Conservation (phyloP, 2,888 invertebrate species). For the Drosophila formosana region DNA sequence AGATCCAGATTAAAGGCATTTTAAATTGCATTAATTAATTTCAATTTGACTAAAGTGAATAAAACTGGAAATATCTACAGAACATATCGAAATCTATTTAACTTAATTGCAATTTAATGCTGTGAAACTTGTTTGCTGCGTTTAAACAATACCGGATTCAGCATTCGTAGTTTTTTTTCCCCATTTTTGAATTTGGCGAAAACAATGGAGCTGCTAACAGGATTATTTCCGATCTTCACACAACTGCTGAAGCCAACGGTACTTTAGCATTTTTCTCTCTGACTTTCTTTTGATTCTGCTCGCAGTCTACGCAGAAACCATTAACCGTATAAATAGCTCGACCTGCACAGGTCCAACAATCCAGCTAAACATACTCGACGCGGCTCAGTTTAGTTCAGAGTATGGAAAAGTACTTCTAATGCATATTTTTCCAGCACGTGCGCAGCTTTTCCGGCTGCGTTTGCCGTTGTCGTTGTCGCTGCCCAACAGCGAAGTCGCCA, state of each 20-base stretch:
- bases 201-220: conserved; percentile 16
- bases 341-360: conserved; percentile 36
- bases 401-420: conserved; percentile 51
- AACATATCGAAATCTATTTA: neutral
- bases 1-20: conserved; percentile 5
- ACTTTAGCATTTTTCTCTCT: conserved; percentile 20
- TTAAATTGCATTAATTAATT: neutral
- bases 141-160: conserved; percentile 7
- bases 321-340: conserved; percentile 56
- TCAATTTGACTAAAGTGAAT: neutral
- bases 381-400: conserved; percentile 2
- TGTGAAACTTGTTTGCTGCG: conserved; percentile 24
- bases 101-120: conserved; percentile 26
- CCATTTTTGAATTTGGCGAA: neutral
- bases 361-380: conserved; percentile 12
- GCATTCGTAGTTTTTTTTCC: neutral
- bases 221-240: conserved; percentile 16
- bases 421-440: conserved; percentile 81
- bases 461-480: conserved; percentile 28
- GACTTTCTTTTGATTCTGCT: conserved; percentile 53
- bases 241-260: conserved; percentile 35
- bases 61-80: conserved; percentile 21
- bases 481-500: conserved; percentile 50
- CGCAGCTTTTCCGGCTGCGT: conserved; percentile 75
- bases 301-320: conserved; percentile 59